These are phyloP conservation scores for Collichthys lucidus DNA, from an alignment of 2,113 vertebrate genomes.

Conservation along the genomic window DNA sequence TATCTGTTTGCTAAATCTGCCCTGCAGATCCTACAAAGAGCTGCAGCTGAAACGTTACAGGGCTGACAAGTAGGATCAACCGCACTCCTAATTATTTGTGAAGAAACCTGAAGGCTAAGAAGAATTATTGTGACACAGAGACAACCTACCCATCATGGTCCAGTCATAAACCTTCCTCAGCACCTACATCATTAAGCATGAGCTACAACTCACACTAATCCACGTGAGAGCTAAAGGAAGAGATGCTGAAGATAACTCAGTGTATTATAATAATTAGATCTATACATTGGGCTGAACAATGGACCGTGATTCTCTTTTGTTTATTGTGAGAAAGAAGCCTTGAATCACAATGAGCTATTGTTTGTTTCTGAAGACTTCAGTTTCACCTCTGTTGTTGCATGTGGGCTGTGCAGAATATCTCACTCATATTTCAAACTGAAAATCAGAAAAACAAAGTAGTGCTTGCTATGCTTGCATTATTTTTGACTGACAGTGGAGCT, in stretches of 20 bases:
- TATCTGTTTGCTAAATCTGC: not conserved
- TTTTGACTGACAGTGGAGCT: constrained; percentile 7
- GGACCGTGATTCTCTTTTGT: not conserved
- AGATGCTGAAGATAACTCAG: not conserved
- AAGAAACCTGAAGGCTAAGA: not conserved
- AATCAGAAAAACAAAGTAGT: not conserved
- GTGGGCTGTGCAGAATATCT: not conserved
- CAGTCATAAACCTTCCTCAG: not conserved
- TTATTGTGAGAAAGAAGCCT: not conserved
- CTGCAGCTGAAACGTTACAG: not conserved
- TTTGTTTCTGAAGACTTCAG: no score
- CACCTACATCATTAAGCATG: not conserved
- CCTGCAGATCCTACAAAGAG: not conserved
- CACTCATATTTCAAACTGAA: constrained; percentile 1
- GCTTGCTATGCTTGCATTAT: constrained; percentile 3
- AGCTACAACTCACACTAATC: not conserved
- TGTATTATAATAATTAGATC: not conserved
- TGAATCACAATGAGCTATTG: not conserved
- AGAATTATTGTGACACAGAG: not conserved
- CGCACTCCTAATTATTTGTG: not conserved
- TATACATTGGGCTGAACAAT: not conserved
- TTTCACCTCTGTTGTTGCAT: not conserved
- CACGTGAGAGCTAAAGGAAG: not conserved
- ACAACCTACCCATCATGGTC: not conserved
- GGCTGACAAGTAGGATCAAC: not conserved